A percentile compares a stretch with the other conserved stretches of the same genome.
Conservation (phyloP, 1,140 invertebrate species). For the Eulimnadia texana region DNA sequence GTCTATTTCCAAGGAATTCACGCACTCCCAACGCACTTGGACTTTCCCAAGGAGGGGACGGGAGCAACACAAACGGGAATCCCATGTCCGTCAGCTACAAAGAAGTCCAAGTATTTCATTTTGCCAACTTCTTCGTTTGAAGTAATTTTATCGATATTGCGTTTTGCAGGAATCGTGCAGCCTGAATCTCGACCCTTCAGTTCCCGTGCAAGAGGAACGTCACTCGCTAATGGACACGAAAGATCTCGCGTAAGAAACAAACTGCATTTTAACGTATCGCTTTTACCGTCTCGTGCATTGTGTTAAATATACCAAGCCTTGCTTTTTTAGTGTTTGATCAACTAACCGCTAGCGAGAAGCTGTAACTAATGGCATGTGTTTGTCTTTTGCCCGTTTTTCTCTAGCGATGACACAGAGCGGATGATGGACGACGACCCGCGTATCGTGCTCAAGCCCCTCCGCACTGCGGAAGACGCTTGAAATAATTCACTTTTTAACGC, state of each 20-base stretch:
- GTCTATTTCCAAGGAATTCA: not conserved
- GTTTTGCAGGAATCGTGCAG: constrained; percentile 1
- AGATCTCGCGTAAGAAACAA: not conserved
- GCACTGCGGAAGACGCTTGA: constrained; percentile 14
- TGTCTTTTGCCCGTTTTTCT: not conserved
- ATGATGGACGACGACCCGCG: constrained; percentile 15
- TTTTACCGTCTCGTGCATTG: not conserved
- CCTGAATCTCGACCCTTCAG: constrained; percentile 7
- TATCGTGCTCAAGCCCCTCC: constrained; percentile 15
- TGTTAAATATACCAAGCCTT: not conserved
- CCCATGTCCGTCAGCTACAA: constrained; percentile 3
- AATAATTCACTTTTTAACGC: not conserved
- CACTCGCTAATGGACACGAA: constrained; percentile 12
- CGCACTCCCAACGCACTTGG: not conserved
- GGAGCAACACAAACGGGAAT: not conserved
- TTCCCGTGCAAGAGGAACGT: constrained; percentile 13
- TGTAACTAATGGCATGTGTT: constrained; percentile 1
- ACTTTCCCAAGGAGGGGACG: not conserved
- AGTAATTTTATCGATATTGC: not conserved
- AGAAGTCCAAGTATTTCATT: constrained; percentile 1
- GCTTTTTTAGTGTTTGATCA: not conserved
- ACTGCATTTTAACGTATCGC: not conserved
- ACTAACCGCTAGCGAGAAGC: constrained; percentile 1
- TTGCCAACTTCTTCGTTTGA: not conserved
- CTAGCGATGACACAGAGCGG: constrained; percentile 15